phyloP scores from a whole-genome alignment of 1,140 invertebrate genomes.

The Sycobia sp. region DNA sequence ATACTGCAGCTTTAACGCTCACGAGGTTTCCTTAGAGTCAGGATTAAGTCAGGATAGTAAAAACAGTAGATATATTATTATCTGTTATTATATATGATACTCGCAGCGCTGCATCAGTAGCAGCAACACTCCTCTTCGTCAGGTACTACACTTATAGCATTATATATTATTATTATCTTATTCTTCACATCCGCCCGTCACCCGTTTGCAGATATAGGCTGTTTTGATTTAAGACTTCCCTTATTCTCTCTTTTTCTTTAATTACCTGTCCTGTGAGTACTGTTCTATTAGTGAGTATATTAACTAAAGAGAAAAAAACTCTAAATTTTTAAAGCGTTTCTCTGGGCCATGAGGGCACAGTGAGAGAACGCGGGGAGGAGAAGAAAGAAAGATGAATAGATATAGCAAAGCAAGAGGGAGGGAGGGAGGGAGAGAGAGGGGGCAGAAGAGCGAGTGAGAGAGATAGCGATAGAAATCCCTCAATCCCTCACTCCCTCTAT shows the following conservation, averaged over 20 bases:
- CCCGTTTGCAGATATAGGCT: not conserved
- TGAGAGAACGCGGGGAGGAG: not conserved
- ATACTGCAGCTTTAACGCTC: no score
- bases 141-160: no score
- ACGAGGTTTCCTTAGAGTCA: no score
- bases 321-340: constrained; percentile 31
- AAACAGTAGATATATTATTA: no score
- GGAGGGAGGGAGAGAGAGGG: not conserved
- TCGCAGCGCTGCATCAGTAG: not conserved
- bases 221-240: constrained; percentile 13
- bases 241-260: not conserved
- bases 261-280: no score
- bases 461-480: no score
- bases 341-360: constrained; percentile 33
- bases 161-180: no score
- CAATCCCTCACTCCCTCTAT: no score
- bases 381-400: not conserved
- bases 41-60: no score
- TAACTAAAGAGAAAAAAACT: not conserved
- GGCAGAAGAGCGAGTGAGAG: not conserved
- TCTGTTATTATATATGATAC: not conserved
- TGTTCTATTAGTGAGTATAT: not conserved
- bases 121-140: no score
- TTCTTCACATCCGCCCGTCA: not conserved
- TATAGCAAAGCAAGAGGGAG: not conserved